Conservation (phyloP, 2,113 vertebrate genomes). For the Bubo bubo region DNA sequence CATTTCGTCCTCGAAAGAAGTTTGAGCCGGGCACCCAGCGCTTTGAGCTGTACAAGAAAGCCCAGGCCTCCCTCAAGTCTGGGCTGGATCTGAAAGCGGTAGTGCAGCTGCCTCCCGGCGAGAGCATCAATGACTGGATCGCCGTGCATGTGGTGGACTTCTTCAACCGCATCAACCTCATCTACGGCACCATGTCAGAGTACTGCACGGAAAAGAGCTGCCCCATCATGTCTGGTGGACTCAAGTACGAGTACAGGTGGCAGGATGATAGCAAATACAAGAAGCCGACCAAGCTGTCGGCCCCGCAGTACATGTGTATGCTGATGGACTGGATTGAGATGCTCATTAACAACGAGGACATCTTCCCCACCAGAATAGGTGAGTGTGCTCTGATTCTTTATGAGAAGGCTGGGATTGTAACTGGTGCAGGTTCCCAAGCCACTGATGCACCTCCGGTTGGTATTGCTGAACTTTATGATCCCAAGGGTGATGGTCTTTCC, state of each 20-base stretch:
- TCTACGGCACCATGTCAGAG: constrained; percentile 96
- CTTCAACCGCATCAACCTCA: constrained; percentile 97
- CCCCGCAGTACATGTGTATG: constrained; percentile 92
- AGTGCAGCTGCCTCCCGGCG: constrained; percentile 89
- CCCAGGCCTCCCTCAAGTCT: constrained; percentile 94
- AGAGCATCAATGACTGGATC: constrained; percentile 93
- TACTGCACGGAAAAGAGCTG: constrained; percentile 90
- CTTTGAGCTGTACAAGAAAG: constrained; percentile 96
- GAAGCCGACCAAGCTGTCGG: constrained; percentile 91
- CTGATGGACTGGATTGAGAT: constrained; percentile 98
- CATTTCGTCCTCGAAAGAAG: constrained; percentile 90
- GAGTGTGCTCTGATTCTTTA: constrained; percentile 33
- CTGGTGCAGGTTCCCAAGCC: neutral
- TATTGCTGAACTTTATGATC: neutral
- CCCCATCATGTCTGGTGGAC: constrained; percentile 94
- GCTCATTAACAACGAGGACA: constrained; percentile 92
- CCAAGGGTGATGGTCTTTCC: neutral
- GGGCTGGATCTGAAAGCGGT: constrained; percentile 92
- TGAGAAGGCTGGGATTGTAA: neutral
- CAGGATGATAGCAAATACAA: constrained; percentile 92
- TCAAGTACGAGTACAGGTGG: constrained; percentile 96
- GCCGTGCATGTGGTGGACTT: constrained; percentile 97
- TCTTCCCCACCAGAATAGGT: constrained; percentile 97
- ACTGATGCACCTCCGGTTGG: neutral
- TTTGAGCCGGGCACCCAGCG: constrained; percentile 95